phyloP scores from a whole-genome alignment of 2,797 vertebrate species.

The Rhinichthys osculus region DNA sequence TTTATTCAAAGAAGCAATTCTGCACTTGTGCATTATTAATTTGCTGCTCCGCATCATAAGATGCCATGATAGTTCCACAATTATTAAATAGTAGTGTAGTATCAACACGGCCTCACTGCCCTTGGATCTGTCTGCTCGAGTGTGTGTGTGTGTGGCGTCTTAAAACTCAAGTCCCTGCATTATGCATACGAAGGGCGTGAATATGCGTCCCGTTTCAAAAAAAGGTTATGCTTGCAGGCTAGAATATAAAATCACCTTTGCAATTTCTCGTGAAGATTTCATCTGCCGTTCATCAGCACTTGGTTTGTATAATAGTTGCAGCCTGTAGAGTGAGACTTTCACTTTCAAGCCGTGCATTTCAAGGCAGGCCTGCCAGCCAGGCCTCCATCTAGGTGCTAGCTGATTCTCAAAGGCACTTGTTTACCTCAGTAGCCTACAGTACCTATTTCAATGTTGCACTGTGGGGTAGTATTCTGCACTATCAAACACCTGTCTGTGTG shows the following conservation, averaged over 20 bases:
- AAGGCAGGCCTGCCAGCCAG: background rate
- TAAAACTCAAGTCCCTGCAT: constrained; percentile 30
- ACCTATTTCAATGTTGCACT: background rate
- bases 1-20: constrained; percentile 21
- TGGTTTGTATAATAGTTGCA: constrained; percentile 12
- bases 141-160: constrained; percentile 15
- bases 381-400: background rate
- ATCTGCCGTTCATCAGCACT: constrained; percentile 19
- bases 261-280: constrained; percentile 30
- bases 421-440: background rate
- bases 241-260: constrained; percentile 3
- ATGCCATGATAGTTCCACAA: constrained; percentile 22
- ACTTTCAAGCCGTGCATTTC: background rate
- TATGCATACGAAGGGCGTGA: constrained; percentile 32
- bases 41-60: background rate
- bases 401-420: constrained; percentile 36
- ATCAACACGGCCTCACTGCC: background rate
- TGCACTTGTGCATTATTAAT: constrained; percentile 37
- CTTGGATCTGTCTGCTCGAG: background rate
- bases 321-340: background rate
- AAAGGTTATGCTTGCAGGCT: constrained; percentile 17
- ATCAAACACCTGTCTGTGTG: constrained; percentile 42
- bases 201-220: constrained; percentile 20
- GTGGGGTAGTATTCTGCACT: background rate
- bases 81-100: constrained; percentile 18